phyloP scores from a whole-genome alignment of 2,113 vertebrate species.

The Eudyptes chrysolophus region DNA sequence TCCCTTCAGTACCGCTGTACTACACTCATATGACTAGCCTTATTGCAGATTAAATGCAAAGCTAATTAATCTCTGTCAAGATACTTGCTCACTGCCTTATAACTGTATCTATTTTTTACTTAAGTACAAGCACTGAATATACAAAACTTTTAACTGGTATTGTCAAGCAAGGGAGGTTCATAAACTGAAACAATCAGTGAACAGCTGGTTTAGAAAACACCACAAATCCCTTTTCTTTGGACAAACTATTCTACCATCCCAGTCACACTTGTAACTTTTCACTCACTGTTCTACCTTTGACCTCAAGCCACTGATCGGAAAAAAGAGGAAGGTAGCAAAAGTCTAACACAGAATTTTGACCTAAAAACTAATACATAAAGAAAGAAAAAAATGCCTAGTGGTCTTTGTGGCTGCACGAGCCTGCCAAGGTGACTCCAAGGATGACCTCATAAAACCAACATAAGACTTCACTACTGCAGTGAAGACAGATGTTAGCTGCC shows the following conservation, averaged over 20 bases:
- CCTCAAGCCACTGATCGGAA: not conserved
- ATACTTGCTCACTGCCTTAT: not conserved
- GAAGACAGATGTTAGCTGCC: not conserved
- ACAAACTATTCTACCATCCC: not conserved
- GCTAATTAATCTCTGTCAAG: not conserved
- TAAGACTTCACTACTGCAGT: not conserved
- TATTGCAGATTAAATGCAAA: not conserved
- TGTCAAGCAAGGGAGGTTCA: not conserved
- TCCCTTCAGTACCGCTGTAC: not conserved
- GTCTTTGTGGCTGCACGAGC: not conserved
- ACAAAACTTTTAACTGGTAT: not conserved
- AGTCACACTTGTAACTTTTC: not conserved
- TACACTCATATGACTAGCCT: fast-evolving
- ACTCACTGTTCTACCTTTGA: not conserved
- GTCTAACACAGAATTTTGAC: not conserved
- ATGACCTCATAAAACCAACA: not conserved
- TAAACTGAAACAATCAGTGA: not conserved
- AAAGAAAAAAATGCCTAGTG: not conserved
- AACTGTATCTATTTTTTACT: not conserved
- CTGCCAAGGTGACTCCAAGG: not conserved
- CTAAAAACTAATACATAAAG: not conserved
- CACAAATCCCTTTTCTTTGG: not conserved
- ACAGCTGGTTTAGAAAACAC: not conserved
- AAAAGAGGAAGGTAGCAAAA: not conserved
- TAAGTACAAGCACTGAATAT: not conserved